Conservation (phyloP, 1,140 invertebrate species). For the Ganaspis sp. region DNA sequence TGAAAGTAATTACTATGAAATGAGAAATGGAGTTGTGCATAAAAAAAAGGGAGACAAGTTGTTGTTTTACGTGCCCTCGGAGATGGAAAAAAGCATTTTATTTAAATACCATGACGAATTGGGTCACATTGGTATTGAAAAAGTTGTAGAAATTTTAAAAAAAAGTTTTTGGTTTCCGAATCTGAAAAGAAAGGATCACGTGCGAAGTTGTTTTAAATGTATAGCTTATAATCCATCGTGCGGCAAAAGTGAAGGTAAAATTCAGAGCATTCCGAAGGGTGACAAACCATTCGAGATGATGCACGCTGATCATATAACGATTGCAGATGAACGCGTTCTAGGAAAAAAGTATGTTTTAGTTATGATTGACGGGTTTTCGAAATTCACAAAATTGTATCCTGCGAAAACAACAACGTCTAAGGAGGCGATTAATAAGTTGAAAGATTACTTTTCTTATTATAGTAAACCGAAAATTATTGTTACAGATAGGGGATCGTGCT, state of each 20-base stretch:
- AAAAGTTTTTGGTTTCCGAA: slow-evolving; percentile 50
- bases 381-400: too few relatives aligned
- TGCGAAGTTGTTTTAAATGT: slow-evolving; percentile 33
- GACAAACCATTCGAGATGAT: slow-evolving; percentile 43
- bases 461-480: slow-evolving; percentile 30
- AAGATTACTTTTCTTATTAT: background rate
- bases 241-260: slow-evolving; percentile 41
- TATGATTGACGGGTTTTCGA: slow-evolving; percentile 36
- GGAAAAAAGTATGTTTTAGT: slow-evolving; percentile 34
- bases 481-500: slow-evolving; percentile 32
- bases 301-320: slow-evolving; percentile 35
- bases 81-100: slow-evolving; percentile 2
- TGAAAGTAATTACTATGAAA: slow-evolving; percentile 41
- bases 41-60: slow-evolving; percentile 35
- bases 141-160: slow-evolving; percentile 45
- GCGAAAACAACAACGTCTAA: too few relatives aligned
- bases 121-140: slow-evolving; percentile 55
- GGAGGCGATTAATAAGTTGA: too few relatives aligned
- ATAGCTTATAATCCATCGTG: slow-evolving; percentile 41
- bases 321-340: background rate
- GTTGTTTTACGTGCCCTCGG: slow-evolving; percentile 48
- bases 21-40: slow-evolving; percentile 45
- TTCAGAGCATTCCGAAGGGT: slow-evolving; percentile 37
- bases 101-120: slow-evolving; percentile 50
- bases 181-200: slow-evolving; percentile 40